Evolutionary conservation across 1,140 invertebrate genomes (phyloP).

Genomic region (Akabosia matsudoensis): DNA sequence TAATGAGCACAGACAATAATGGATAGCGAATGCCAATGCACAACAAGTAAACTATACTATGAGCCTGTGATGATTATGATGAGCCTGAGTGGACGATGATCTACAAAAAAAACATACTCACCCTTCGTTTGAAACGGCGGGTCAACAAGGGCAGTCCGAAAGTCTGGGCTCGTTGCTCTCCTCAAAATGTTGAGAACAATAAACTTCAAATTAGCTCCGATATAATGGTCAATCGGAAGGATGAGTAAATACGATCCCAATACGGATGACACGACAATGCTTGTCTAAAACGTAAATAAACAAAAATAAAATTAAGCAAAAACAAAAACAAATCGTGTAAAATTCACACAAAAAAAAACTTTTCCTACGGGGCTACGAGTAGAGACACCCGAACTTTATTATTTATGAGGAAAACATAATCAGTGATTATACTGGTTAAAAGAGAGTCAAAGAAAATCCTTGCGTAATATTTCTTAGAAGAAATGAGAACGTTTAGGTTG

Average conservation of each 20-base stretch:
- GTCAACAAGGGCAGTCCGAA: conserved; percentile 60
- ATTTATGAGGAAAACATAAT: not conserved
- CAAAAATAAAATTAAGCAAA: not conserved
- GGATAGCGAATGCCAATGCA: no score
- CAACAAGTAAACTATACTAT: no score
- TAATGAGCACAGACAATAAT: no score
- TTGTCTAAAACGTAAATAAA: conserved; percentile 51
- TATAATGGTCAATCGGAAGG: conserved; percentile 62
- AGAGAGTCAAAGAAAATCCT: no score
- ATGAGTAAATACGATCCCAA: conserved; percentile 63
- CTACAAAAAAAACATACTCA: conserved; percentile 50
- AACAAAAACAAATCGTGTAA: not conserved
- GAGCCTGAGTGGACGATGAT: no score
- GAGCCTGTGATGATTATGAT: no score
- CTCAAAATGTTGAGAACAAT: conserved; percentile 66
- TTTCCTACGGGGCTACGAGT: not conserved
- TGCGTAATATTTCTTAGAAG: no score
- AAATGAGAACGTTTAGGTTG: no score
- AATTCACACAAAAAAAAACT: no score
- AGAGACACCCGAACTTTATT: not conserved
- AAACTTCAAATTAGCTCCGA: conserved; percentile 65
- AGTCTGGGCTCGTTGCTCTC: conserved; percentile 58
- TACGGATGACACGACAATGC: conserved; percentile 62
- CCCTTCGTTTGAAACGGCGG: conserved; percentile 63
- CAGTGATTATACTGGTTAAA: no score